Base-by-base conservation (phyloP, 2,888 invertebrate species). In the Tenodera sinensis region DNA sequence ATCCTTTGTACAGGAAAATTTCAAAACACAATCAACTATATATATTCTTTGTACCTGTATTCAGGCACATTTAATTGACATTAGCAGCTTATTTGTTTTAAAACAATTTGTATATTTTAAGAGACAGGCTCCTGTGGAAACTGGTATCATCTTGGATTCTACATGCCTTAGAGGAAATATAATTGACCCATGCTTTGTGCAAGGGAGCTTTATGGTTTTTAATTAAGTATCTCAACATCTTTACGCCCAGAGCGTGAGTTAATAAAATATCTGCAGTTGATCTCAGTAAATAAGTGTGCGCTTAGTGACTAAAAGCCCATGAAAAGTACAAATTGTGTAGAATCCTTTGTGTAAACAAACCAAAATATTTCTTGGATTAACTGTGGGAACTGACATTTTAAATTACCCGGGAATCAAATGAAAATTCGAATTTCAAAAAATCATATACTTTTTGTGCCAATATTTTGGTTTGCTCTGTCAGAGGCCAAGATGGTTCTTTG, bases 321-420 rank as follows among this genome's bases (percentile, higher is more conserved):
- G 81, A 88, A 88, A 89, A 89, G 89, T 89, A 89, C 89, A 89
- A 89, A 89, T 89, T 85, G 88, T 89, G 84, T 82, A 28, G 87
- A 88, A 86, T 83, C 71, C 88, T 89, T 89, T 88, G 88, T 88
- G 83, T 54, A 54, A 88, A 84, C 27, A 71, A 84, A 20, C n/a
- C 14, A 14, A 84, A 27, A 71, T 81, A 28, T 4, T 1, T 34
- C 20, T 88, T 84, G 82, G 88, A 88, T 85, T 81, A 88, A 84
- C 84, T 85, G 71, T 83, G 30, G 87, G 86, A 85, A 86, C 85
- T 71, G 28, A 54, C 54, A 84, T 85, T 88, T 89, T 85, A 42
- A 89, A 88, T 71, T 71, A 71, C 1, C 25, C 20, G 15, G 25
- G 6, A 71, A 71, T 71, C 20, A 71, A 20, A 71, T 71, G 20